phyloP scores from a whole-genome alignment of 2,797 vertebrate species.

The Aldrovandia affinis region DNA sequence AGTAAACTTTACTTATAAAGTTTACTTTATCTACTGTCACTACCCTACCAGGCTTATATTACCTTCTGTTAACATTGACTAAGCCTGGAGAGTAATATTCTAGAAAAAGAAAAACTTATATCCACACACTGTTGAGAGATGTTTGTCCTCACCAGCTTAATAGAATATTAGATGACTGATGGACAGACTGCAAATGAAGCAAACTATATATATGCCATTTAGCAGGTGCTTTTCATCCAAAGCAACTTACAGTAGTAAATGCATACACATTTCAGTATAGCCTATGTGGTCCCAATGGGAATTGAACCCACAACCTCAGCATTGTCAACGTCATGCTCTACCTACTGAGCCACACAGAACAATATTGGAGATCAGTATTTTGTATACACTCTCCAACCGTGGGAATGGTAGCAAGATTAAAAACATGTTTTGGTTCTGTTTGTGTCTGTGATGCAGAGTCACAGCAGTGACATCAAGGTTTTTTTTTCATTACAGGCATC shows the following conservation, averaged over 20 bases:
- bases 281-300: no score
- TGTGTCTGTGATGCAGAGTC: slow-evolving; percentile 51
- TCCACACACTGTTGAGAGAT: neutral
- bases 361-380: neutral
- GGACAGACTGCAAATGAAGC: neutral
- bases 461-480: slow-evolving; percentile 47
- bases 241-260: no score
- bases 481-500: slow-evolving; percentile 62
- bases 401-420: slow-evolving; percentile 63
- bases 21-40: neutral
- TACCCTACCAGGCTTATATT: neutral
- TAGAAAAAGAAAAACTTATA: neutral
- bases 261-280: no score
- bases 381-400: neutral
- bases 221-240: no score
- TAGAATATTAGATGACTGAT: neutral
- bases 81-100: neutral
- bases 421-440: slow-evolving; percentile 53
- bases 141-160: neutral
- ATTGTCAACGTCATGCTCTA: no score
- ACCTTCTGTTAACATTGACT: neutral
- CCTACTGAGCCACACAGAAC: no score
- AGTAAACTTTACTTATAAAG: no score
- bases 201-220: no score
- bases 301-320: no score